Conservation (phyloP, 2,113 vertebrate species). For the Bubo blakistoni region DNA sequence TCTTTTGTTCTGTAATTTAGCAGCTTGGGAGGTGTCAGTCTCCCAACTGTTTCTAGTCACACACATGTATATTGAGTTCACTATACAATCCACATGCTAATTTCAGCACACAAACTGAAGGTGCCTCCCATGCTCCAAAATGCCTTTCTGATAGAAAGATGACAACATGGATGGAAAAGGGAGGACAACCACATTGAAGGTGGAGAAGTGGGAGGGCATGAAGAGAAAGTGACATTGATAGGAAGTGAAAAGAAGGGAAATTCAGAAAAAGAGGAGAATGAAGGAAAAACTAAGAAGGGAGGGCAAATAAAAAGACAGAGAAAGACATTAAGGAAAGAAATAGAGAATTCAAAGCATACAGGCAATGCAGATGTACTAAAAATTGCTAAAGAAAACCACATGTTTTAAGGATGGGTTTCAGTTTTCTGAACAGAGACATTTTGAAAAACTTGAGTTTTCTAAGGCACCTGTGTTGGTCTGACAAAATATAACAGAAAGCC, state of each 20-base stretch:
- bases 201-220: not conserved
- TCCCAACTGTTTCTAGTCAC: not conserved
- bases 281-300: not conserved
- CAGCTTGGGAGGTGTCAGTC: not conserved
- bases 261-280: not conserved
- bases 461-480: not conserved
- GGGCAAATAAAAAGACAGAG: not conserved
- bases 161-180: not conserved
- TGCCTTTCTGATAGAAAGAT: not conserved
- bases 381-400: not conserved
- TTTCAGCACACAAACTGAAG: not conserved
- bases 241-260: not conserved
- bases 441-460: not conserved
- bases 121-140: not conserved
- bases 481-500: not conserved
- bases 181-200: not conserved
- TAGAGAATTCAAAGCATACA: not conserved
- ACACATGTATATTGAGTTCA: not conserved
- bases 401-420: not conserved
- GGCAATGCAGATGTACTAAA: not conserved
- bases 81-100: not conserved
- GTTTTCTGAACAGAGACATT: not conserved
- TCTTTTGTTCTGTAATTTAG: not conserved
- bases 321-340: not conserved
- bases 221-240: not conserved